Evolutionary conservation across 2,113 vertebrate species (phyloP).

Genomic region (Ascaphus truei): DNA sequence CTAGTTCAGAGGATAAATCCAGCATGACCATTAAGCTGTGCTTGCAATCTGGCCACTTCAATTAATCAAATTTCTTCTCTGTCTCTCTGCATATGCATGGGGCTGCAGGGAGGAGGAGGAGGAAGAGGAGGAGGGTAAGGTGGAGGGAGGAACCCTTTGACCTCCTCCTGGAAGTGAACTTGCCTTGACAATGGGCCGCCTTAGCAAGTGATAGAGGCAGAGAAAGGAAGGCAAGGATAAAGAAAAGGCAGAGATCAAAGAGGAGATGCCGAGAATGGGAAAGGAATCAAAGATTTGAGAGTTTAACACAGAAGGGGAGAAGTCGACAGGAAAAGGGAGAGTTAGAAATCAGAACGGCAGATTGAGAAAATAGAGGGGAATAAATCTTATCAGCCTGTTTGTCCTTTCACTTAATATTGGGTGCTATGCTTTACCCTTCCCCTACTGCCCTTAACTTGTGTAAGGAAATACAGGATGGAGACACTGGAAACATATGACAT

Average conservation of each 20-base stretch:
- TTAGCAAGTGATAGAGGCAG: constrained; percentile 9
- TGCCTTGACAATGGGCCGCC: constrained; percentile 8
- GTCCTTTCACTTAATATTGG: too few species aligned
- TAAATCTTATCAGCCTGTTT: not conserved
- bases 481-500: too few species aligned
- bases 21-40: constrained; percentile 14
- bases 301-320: not conserved
- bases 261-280: constrained; percentile 17
- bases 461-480: too few species aligned
- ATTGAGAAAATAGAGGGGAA: not conserved
- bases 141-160: not conserved
- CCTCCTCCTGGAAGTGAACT: not conserved
- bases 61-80: constrained; percentile 30
- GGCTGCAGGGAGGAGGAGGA: not conserved
- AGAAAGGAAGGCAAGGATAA: constrained; percentile 24
- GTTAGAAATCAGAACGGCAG: not conserved
- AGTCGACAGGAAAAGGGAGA: not conserved
- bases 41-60: constrained; percentile 37
- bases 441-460: too few species aligned
- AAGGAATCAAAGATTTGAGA: constrained; percentile 11
- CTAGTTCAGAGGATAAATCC: constrained; percentile 19
- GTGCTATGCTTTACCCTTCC: too few species aligned
- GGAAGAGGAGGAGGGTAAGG: not conserved
- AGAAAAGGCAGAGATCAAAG: constrained; percentile 31
- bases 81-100: constrained; percentile 27